A percentile compares a stretch with the other conserved stretches of the same genome.
phyloP scores from a whole-genome alignment of 2,113 vertebrate species.

The Martes martes region DNA sequence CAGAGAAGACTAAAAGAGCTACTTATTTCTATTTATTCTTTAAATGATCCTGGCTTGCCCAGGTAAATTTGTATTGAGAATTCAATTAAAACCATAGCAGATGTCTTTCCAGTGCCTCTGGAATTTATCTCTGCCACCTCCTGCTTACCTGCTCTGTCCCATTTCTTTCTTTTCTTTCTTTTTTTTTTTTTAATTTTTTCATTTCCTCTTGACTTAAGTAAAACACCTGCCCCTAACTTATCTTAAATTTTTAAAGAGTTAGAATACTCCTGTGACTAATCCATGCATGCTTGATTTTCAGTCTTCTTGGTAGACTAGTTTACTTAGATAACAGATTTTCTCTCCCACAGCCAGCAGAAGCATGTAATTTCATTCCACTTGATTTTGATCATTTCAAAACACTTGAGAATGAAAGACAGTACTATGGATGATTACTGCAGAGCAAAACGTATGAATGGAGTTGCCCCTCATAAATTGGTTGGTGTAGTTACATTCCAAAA shows the following conservation, averaged over 20 bases:
- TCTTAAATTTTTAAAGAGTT: background rate
- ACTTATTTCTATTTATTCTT: background rate
- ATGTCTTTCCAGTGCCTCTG: background rate
- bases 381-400: background rate
- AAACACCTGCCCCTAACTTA: background rate
- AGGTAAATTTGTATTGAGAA: background rate
- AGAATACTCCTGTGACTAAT: background rate
- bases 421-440: background rate
- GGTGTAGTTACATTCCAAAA: background rate
- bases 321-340: background rate
- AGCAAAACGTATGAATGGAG: background rate
- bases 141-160: background rate
- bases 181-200: background rate
- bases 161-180: background rate
- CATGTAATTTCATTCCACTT: background rate
- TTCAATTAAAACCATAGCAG: background rate
- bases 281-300: background rate
- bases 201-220: background rate
- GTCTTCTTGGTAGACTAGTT: background rate
- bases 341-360: background rate
- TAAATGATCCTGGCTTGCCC: background rate
- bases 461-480: background rate
- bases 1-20: background rate
- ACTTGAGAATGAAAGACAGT: background rate
- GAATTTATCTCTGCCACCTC: background rate